Evolutionary conservation across 2,888 invertebrate species (phyloP), one percentile per base, ranked within the genome.

Genomic region (Sarcophaga rosellei): DNA sequence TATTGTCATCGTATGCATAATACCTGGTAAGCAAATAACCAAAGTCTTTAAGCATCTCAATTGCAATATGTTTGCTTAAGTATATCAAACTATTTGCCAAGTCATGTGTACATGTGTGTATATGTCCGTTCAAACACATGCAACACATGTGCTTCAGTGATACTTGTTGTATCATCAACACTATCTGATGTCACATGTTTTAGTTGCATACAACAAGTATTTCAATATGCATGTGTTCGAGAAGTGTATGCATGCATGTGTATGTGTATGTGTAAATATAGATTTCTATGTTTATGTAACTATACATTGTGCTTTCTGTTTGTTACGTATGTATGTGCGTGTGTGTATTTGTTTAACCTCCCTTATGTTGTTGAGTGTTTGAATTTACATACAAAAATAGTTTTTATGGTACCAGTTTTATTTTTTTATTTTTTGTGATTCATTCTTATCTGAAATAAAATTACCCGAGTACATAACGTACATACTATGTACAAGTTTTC

Each of bases 11-110:
- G 44, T 44, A 11, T 73, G 62, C 73, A 25, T 72, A 65, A 70
- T 72, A 72, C 79, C 69, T 72, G 35, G 65, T 63, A 66, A 74
- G 45, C 80, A 81, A 81, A 74, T 66, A 68, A 35, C 62, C 73
- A 66, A 80, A 73, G 73, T 61, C 73, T 80, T 73, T n/a, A 74
- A 35, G 35, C 59, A 62, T 35, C 35, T 35, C 68, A 61, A 74
- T 61, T 66, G 23, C 45, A 68, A 73, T 66, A 66, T 73, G 74
- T 68, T 74, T 61, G 68, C 80, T 80, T 61, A 66, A 74, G 80
- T 68, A 59, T 45, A 59, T 23, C 68, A 81, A 74, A 59, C 45
- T 66, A 62, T 62, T 47, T 74, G 66, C 68, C 47, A 66, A 70
- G 12, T 4, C 21, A 12, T 5, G 8, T 35, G 20, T 45, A 21